Evolutionary conservation across 2,888 invertebrate genomes (phyloP).

Genomic region (Macrosiphum euphorbiae): DNA sequence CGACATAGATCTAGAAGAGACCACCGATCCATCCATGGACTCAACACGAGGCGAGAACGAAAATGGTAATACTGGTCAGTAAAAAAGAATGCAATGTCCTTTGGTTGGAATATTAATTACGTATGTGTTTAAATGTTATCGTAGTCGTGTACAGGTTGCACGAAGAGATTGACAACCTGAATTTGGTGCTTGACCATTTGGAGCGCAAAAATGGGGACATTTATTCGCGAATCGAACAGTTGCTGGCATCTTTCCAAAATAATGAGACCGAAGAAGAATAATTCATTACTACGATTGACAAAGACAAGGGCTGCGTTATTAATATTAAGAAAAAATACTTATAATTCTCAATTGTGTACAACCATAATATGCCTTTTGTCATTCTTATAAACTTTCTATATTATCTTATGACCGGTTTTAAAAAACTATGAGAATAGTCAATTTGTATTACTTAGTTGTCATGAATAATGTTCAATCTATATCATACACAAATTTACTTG

Average conservation of each 20-base stretch:
- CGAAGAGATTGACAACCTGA: slow-evolving; percentile 56
- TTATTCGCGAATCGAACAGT: slow-evolving; percentile 31
- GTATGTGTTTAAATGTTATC: neutral
- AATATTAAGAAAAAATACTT: neutral
- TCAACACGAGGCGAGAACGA: neutral
- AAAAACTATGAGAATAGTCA: neutral
- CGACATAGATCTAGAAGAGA: neutral
- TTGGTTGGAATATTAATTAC: neutral
- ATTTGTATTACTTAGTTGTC: neutral
- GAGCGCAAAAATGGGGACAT: slow-evolving; percentile 58
- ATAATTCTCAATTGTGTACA: neutral
- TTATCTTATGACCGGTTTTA: neutral
- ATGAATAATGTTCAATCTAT: neutral
- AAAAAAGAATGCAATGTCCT: neutral
- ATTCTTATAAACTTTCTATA: neutral
- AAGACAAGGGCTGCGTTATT: neutral
- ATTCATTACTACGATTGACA: neutral
- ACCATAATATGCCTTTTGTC: neutral
- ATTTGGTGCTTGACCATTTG: slow-evolving; percentile 55
- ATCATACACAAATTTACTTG: neutral
- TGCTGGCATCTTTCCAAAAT: slow-evolving; percentile 24
- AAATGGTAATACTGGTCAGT: slow-evolving; percentile 1
- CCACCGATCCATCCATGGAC: slow-evolving; percentile 53
- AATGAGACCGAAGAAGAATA: neutral
- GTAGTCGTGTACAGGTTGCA: slow-evolving; percentile 27